Percentiles rank a stretch among this genome's conserved stretches.
phyloP scores from a whole-genome alignment of 1,140 invertebrate genomes.

The Leptinotarsa undecemlineata region DNA sequence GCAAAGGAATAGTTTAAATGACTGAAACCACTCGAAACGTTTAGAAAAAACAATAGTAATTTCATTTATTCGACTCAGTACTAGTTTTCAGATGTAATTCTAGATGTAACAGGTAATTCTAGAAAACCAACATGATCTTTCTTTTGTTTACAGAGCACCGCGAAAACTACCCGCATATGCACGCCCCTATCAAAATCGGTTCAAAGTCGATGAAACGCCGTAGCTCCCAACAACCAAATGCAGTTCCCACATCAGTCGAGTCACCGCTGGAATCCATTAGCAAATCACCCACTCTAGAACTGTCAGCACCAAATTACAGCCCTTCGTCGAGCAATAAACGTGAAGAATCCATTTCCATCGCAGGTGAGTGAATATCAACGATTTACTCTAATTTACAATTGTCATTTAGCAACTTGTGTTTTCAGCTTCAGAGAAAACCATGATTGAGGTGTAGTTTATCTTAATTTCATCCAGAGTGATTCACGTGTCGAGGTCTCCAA shows the following conservation, averaged over 20 bases:
- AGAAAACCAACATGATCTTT: not conserved
- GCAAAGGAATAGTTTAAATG: too few relatives aligned
- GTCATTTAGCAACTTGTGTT: too few relatives aligned
- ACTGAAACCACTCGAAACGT: too few relatives aligned
- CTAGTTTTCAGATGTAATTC: too few relatives aligned
- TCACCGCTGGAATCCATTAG: constrained; percentile 58
- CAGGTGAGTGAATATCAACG: not conserved
- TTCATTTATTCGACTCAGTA: too few relatives aligned
- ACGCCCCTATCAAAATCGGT: constrained; percentile 64
- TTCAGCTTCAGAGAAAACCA: too few relatives aligned
- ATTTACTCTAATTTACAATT: not conserved
- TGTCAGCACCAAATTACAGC: constrained; percentile 36
- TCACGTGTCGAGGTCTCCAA: too few relatives aligned
- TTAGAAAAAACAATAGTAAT: too few relatives aligned
- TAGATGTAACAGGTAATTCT: too few relatives aligned
- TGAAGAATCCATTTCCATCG: not conserved
- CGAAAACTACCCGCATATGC: constrained; percentile 67
- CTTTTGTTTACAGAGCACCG: constrained; percentile 62
- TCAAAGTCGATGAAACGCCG: constrained; percentile 54
- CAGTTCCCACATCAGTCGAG: constrained; percentile 56
- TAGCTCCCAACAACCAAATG: constrained; percentile 48
- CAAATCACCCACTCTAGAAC: constrained; percentile 37
- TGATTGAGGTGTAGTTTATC: too few relatives aligned
- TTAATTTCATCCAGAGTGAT: too few relatives aligned
- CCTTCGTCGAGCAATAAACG: not conserved